Conservation (phyloP, 2,888 invertebrate species). For the Drosophila lacicola region DNA sequence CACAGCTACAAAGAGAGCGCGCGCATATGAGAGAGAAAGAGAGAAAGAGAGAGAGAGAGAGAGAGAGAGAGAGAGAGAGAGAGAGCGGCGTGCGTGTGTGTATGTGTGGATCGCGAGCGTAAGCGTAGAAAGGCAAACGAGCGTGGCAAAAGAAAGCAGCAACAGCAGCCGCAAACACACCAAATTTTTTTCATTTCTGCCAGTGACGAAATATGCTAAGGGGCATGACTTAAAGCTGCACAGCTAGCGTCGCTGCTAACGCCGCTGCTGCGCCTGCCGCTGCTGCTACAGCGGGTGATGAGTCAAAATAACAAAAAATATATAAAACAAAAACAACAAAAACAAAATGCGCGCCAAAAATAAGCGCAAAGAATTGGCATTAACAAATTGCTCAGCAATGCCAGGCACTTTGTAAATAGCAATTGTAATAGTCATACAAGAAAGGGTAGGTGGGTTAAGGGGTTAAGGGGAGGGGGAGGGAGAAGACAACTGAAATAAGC, state of each 20-base stretch:
- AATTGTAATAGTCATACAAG: conserved; percentile 48
- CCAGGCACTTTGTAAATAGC: conserved; percentile 51
- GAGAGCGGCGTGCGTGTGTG: background rate
- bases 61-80: conserved; percentile 7
- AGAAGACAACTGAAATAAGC: background rate
- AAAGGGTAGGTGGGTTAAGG: background rate
- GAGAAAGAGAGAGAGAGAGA: conserved; percentile 8
- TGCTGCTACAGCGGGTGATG: conserved; percentile 36
- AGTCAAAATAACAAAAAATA: conserved; percentile 55
- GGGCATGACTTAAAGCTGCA: conserved; percentile 51
- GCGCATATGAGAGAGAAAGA: background rate
- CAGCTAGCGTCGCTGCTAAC: conserved; percentile 17
- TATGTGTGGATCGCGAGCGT: conserved; percentile 30
- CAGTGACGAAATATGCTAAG: conserved; percentile 64
- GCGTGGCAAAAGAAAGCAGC: conserved; percentile 64
- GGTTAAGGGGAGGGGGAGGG: background rate
- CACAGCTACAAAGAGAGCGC: conserved; percentile 27
- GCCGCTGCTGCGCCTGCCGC: conserved; percentile 9
- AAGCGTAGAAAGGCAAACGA: conserved; percentile 62
- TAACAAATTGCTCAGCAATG: conserved; percentile 43
- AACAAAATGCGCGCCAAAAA: conserved; percentile 57
- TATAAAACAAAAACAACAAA: no score
- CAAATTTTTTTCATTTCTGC: conserved; percentile 30
- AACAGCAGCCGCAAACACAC: conserved; percentile 11
- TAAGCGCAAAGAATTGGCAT: conserved; percentile 49